phyloP scores from a whole-genome alignment of 2,888 invertebrate species.

The Sphinx pinastri region DNA sequence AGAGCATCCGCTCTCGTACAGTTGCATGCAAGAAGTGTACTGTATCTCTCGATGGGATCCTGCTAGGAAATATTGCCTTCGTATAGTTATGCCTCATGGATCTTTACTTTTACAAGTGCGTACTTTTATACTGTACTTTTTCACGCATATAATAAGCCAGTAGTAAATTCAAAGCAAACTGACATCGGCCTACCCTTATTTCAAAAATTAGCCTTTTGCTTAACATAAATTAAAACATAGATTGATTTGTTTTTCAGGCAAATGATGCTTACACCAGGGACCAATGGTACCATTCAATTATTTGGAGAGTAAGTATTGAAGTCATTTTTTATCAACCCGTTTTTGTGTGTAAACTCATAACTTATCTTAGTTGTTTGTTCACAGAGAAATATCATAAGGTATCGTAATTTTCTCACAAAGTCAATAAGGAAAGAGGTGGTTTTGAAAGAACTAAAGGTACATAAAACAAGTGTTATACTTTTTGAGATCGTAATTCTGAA shows the following conservation, averaged over 20 bases:
- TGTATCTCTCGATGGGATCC: constrained; percentile 91
- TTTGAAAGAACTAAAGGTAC: constrained; percentile 89
- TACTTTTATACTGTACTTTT: constrained; percentile 17
- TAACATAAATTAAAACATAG: background rate
- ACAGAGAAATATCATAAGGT: constrained; percentile 90
- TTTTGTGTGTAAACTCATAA: background rate
- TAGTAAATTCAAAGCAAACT: background rate
- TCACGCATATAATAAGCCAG: background rate
- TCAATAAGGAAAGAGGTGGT: constrained; percentile 88
- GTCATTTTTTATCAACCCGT: background rate
- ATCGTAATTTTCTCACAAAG: constrained; percentile 87
- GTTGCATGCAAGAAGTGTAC: constrained; percentile 90
- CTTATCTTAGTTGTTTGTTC: constrained; percentile 38
- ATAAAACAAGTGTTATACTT: constrained; percentile 10
- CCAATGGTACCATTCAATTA: constrained; percentile 92
- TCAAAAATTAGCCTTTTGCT: background rate
- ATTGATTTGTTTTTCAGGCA: constrained; percentile 81
- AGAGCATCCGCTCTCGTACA: constrained; percentile 87
- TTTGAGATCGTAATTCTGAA: background rate
- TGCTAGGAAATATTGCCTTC: constrained; percentile 90
- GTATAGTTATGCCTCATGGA: constrained; percentile 90
- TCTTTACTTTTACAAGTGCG: constrained; percentile 88
- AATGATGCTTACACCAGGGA: constrained; percentile 91
- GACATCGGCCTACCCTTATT: background rate
- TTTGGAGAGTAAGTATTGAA: constrained; percentile 87